phyloP scores from a whole-genome alignment of 2,888 invertebrate species.

The Athalia cordata region DNA sequence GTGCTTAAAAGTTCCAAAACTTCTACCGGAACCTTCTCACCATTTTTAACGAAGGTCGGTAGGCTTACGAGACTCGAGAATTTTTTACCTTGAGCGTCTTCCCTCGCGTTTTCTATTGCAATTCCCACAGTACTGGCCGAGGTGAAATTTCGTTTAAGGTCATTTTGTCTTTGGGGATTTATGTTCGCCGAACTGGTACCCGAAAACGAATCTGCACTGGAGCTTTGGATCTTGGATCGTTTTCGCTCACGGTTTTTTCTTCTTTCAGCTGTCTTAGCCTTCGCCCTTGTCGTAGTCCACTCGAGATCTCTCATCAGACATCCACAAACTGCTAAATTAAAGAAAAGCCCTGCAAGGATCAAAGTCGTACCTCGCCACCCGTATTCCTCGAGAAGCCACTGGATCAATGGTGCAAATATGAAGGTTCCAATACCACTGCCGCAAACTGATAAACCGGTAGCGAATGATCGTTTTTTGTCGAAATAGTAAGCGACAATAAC shows the following conservation, averaged over 20 bases:
- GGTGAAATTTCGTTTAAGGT: constrained; percentile 61
- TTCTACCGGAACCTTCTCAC: constrained; percentile 86
- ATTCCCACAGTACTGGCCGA: constrained; percentile 73
- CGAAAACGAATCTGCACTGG: constrained; percentile 83
- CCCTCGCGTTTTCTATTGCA: constrained; percentile 62
- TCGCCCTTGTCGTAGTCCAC: constrained; percentile 80
- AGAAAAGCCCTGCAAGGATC: constrained; percentile 87
- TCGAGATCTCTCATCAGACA: constrained; percentile 86
- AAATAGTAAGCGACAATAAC: constrained; percentile 94
- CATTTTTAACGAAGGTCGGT: constrained; percentile 88
- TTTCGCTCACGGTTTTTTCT: constrained; percentile 78
- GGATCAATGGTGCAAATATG: constrained; percentile 88
- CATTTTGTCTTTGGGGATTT: constrained; percentile 75
- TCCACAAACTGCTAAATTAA: constrained; percentile 89
- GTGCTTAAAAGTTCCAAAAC: constrained; percentile 84
- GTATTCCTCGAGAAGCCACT: constrained; percentile 83
- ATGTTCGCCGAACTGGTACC: constrained; percentile 81
- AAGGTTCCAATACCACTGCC: constrained; percentile 93
- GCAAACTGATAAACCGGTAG: constrained; percentile 90
- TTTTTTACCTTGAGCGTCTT: constrained; percentile 74
- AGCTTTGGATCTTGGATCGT: constrained; percentile 76
- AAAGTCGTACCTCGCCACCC: constrained; percentile 90
- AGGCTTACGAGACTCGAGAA: constrained; percentile 89
- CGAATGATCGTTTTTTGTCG: constrained; percentile 87
- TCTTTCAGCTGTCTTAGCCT: constrained; percentile 79